Conservation (phyloP, 2,888 invertebrate species). For the Leptinotarsa rubiginosa region DNA sequence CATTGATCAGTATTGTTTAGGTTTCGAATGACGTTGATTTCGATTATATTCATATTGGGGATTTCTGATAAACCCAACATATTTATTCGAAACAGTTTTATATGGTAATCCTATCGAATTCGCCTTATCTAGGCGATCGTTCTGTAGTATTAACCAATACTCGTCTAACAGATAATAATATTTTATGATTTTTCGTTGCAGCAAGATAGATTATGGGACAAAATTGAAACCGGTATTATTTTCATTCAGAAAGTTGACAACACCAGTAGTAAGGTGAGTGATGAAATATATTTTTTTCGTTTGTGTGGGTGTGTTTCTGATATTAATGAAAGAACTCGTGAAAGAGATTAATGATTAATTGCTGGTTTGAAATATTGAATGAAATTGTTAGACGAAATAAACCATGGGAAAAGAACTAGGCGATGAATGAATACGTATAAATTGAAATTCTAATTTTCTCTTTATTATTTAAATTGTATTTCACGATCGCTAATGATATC, state of each 20-base stretch:
- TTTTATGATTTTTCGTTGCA: neutral
- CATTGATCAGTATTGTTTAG: constrained; percentile 3
- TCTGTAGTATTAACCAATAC: constrained; percentile 2
- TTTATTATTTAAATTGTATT: neutral
- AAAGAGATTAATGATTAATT: neutral
- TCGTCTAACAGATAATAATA: neutral
- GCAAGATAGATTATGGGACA: neutral
- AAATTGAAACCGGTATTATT: constrained; percentile 8
- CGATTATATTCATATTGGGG: neutral
- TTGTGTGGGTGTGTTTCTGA: neutral
- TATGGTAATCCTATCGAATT: neutral
- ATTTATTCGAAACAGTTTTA: neutral
- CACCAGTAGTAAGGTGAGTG: constrained; percentile 14
- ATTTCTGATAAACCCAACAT: neutral
- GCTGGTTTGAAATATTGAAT: neutral
- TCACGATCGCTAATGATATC: too few relatives aligned
- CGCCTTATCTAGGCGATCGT: neutral
- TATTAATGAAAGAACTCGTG: constrained; percentile 2
- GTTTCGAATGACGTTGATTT: neutral
- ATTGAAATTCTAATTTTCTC: neutral
- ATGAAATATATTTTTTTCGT: neutral
- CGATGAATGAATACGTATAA: neutral
- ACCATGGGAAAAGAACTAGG: neutral
- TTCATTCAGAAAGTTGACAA: constrained; percentile 12
- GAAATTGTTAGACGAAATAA: neutral